phyloP scores from a whole-genome alignment of 2,888 invertebrate species.

The Sinodicranocentrus sp. region DNA sequence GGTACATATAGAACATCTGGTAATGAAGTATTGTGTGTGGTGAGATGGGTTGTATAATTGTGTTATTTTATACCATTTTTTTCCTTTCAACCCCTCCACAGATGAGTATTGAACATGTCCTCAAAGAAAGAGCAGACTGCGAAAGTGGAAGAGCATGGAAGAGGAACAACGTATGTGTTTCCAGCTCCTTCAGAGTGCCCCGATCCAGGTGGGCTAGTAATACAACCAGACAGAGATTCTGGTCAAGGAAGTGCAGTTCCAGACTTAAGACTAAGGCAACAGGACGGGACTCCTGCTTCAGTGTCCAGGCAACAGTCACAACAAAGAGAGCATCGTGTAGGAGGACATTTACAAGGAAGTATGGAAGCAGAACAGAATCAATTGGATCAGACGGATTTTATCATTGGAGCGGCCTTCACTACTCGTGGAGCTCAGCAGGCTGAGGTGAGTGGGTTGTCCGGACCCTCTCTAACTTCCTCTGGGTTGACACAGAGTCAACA shows the following conservation, averaged over 20 bases:
- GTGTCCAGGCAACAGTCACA: neutral
- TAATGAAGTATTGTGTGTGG: no score
- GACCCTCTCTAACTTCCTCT: neutral
- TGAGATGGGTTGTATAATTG: no score
- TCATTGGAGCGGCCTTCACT: conserved; percentile 50
- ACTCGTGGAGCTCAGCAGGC: conserved; percentile 38
- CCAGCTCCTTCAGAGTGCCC: conserved; percentile 70
- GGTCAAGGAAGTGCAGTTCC: neutral
- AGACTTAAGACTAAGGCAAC: conserved; percentile 35
- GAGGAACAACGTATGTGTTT: conserved; percentile 75
- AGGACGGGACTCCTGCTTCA: neutral
- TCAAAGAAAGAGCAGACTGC: conserved; percentile 71
- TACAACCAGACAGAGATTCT: conserved; percentile 2
- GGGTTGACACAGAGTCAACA: conserved; percentile 7
- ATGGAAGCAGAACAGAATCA: neutral
- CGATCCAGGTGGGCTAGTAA: conserved; percentile 43
- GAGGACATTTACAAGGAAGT: conserved; percentile 9
- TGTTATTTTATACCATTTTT: no score
- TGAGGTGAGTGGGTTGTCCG: conserved; percentile 10
- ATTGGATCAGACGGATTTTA: conserved; percentile 25
- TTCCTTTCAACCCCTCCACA: no score
- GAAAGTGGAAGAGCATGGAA: conserved; percentile 62
- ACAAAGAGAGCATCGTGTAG: neutral
- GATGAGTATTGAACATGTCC: conserved; percentile 76
- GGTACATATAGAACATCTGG: no score